Percentiles rank a stretch among this genome's conserved stretches.
These are phyloP conservation scores for Parazoanthus darwini DNA, from an alignment of 92 coral and sea anemone genomes.

Conservation along the genomic window DNA sequence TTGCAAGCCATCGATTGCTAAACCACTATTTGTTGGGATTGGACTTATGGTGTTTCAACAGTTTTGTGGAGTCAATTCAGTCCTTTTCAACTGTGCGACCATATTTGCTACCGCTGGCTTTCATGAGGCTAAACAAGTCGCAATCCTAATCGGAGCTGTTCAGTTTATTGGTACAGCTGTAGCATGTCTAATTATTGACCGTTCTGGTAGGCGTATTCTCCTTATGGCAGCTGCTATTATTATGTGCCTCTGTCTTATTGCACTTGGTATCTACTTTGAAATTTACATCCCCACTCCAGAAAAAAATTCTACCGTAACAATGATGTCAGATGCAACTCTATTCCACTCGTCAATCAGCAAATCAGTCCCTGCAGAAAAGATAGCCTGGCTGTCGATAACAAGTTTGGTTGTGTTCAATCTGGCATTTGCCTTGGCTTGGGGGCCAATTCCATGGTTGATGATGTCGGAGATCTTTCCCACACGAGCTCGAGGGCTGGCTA, in stretches of 20 bases:
- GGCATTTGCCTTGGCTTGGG: constrained; percentile 84
- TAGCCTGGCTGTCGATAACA: constrained; percentile 77
- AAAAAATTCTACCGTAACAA: not conserved
- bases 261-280: constrained; percentile 75
- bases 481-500: constrained; percentile 83
- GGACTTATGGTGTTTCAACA: constrained; percentile 86
- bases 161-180: constrained; percentile 66
- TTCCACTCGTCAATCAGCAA: constrained; percentile 34
- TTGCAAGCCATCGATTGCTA: constrained; percentile 55
- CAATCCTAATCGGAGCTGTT: constrained; percentile 67
- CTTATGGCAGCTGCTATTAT: constrained; percentile 65
- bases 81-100: constrained; percentile 70
- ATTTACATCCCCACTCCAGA: constrained; percentile 3
- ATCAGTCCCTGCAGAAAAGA: constrained; percentile 60
- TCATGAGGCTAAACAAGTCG: constrained; percentile 61
- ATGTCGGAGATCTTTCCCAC: constrained; percentile 92
- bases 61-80: constrained; percentile 78
- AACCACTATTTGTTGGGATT: constrained; percentile 70
- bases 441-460: constrained; percentile 93
- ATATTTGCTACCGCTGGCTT: constrained; percentile 80
- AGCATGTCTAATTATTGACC: constrained; percentile 69
- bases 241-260: constrained; percentile 66
- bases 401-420: constrained; percentile 59
- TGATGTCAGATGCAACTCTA: not conserved
- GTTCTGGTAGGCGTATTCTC: constrained; percentile 82